phyloP scores from a whole-genome alignment of 2,797 vertebrate genomes.

The Rhabdophis nuchalis region DNA sequence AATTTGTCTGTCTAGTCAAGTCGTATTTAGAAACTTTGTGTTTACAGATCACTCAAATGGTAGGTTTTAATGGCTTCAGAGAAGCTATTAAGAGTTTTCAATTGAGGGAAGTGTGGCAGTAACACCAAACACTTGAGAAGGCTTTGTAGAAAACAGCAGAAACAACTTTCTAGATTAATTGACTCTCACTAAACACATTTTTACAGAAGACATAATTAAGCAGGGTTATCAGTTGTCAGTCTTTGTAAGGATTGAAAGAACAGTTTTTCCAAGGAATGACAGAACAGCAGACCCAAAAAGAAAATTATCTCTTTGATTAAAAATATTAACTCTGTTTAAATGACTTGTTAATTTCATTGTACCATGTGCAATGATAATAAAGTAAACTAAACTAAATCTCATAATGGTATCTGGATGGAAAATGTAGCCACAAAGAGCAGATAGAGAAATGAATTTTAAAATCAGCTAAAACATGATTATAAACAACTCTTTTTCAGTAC shows the following conservation, averaged over 20 bases:
- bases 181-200: slow-evolving; percentile 8
- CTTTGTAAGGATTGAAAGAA: background rate
- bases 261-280: background rate
- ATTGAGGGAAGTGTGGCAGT: background rate
- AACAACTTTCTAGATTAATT: slow-evolving; percentile 22
- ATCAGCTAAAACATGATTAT: background rate
- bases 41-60: slow-evolving; percentile 11
- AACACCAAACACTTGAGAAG: slow-evolving; percentile 20
- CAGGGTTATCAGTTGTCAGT: background rate
- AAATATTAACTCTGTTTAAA: background rate
- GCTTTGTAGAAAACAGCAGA: slow-evolving; percentile 8
- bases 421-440: background rate
- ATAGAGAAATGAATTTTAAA: background rate
- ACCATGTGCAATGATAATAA: no score
- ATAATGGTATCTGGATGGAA: background rate
- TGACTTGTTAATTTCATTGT: background rate
- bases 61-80: slow-evolving; percentile 23
- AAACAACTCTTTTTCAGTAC: background rate
- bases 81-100: slow-evolving; percentile 22
- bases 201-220: slow-evolving; percentile 10
- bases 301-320: background rate
- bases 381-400: background rate
- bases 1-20: slow-evolving; percentile 31
- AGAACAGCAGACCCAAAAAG: background rate
- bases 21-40: slow-evolving; percentile 9